Base-by-base conservation (phyloP, 1,140 invertebrate genomes). In the Aphelinus certus region DNA sequence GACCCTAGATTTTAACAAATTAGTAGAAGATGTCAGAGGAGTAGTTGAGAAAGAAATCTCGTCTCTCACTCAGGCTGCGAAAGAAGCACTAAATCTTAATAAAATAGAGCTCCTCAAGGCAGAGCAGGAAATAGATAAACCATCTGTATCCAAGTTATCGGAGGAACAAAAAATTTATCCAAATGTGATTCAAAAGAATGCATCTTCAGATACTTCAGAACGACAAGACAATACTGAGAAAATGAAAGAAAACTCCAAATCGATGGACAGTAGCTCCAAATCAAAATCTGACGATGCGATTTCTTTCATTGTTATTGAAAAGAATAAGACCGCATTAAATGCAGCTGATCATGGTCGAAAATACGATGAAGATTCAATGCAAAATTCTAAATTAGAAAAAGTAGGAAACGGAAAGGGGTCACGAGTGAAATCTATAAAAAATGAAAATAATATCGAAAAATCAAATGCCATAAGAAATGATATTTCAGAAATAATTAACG, bases 251-350 rank as follows among this genome's bases (percentile, higher is more conserved):
- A 76, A 65, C 49, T 57, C 66, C 6, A 75, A 61, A 42, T 26
- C 42, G 47, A 47, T 1, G 9, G 58, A 62, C n/a, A 66, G 49
- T n/a, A 9, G 26, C 9, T 62, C 65, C 5, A 51, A 57, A 49
- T 2, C 46, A 47, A 69, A 71, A 56, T 71, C 69, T 3, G 64
- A 72, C 10, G 69, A 72, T 7, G 57, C 70, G n/a, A 71, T 76
- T 42, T 69, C 71, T 2, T 73, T 73, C 51, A 76, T 73, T 43
- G 60, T 72, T 2, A 67, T 76, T n/a, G 67, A 75, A 43, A 65
- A 63, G 4, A 70, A 60, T 55, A 53, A 49, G 58, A 58, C 2
- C 9, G n/a, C 7, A 9, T 42, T 46, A 55, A 67, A 42, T 7
- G 0, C 26, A 4, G 46, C 48, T 45, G 47, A 47, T 26, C 9